These are phyloP conservation scores for Anthoscopus minutus DNA, from an alignment of 2,113 vertebrate species.

Conservation along the genomic window DNA sequence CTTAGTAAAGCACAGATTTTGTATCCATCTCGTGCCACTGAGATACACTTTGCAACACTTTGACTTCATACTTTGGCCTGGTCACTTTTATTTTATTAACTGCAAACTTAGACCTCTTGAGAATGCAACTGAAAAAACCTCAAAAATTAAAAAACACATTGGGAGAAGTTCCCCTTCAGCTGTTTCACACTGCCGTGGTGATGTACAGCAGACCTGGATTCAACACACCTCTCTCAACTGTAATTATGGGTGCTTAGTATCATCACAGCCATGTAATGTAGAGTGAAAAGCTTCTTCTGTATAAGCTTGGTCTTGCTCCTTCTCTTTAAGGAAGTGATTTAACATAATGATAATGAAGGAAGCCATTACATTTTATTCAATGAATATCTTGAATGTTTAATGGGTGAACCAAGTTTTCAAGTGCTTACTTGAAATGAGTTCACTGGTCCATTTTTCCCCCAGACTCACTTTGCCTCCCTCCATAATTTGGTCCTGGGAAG, in stretches of 20 bases:
- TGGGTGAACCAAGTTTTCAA: rapidly evolving
- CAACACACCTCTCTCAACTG: not conserved
- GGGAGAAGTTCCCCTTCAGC: not conserved
- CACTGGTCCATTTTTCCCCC: not conserved
- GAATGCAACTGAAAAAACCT: not conserved
- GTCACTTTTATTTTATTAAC: not conserved
- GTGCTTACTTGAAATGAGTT: not conserved
- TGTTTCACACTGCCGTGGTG: not conserved
- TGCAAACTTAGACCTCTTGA: not conserved
- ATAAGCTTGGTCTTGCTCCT: not conserved
- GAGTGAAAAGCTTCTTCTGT: not conserved
- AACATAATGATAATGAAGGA: not conserved
- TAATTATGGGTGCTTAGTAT: not conserved
- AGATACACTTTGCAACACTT: not conserved
- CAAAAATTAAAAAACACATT: rapidly evolving
- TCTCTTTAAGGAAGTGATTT: not conserved
- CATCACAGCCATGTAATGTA: rapidly evolving
- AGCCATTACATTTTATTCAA: not conserved
- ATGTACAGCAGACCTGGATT: not conserved
- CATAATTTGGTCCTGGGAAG: not conserved
- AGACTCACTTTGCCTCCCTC: not conserved
- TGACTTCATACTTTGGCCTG: not conserved
- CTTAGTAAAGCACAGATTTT: not conserved
- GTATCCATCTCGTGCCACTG: rapidly evolving
- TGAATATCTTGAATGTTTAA: not conserved